A percentile compares a stretch with the other conserved stretches of the same genome.
Evolutionary conservation across 2,113 vertebrate genomes (phyloP).

Genomic region (Empidonax traillii): DNA sequence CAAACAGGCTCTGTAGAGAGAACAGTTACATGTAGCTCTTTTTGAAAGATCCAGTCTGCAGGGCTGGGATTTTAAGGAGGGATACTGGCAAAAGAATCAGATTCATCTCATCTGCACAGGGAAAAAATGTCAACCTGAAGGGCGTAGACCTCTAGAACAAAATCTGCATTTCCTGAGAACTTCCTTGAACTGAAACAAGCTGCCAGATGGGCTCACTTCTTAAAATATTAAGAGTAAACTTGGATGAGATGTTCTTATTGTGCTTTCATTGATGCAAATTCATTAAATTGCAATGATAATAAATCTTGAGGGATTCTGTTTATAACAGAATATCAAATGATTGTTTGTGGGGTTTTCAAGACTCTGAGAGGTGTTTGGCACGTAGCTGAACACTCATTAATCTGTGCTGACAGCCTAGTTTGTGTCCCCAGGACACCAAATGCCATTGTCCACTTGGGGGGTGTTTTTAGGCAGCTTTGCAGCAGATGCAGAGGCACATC

Average conservation of each 20-base stretch:
- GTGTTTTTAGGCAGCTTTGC: slow-evolving; percentile 51
- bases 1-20: not conserved
- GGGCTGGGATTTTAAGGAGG: not conserved
- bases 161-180: not conserved
- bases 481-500: slow-evolving; percentile 42
- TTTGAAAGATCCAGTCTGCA: not conserved
- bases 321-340: not conserved
- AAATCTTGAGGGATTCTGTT: not conserved
- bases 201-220: not conserved
- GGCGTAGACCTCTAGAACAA: not conserved
- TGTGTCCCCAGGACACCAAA: not conserved
- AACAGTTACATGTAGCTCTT: not conserved
- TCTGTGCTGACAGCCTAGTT: slow-evolving; percentile 36
- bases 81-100: not conserved
- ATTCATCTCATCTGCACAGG: not conserved
- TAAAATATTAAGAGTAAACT: slow-evolving; percentile 4
- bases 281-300: not conserved
- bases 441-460: slow-evolving; percentile 15
- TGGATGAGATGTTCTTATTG: not conserved
- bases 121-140: not conserved
- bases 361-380: not conserved
- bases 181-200: not conserved
- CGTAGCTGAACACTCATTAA: not conserved
- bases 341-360: not conserved
- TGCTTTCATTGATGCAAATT: not conserved